Conservation (phyloP, 1,140 invertebrate species). For the Rhysida immarginata region DNA sequence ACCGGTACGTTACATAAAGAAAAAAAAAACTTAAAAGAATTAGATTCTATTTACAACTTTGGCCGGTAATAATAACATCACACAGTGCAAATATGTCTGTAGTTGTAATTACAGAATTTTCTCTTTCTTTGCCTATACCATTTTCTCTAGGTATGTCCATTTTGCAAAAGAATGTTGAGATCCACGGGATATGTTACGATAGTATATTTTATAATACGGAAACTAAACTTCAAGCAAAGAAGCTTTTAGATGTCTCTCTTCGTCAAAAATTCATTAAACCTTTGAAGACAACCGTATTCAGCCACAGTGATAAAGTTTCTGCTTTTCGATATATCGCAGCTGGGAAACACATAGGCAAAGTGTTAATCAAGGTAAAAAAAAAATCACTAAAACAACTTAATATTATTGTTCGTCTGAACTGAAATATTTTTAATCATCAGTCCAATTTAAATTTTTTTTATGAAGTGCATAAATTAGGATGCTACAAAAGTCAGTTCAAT, state of each 20-base stretch:
- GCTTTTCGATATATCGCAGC: slow-evolving; percentile 51
- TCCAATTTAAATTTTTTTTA: no score
- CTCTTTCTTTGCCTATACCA: slow-evolving; percentile 22
- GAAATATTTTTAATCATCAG: no score
- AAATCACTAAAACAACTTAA: no score
- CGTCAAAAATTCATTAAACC: slow-evolving; percentile 36
- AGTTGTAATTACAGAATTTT: slow-evolving; percentile 1
- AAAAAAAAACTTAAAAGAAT: no score
- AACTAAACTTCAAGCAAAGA: slow-evolving; percentile 28
- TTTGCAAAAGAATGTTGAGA: slow-evolving; percentile 41
- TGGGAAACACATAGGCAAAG: slow-evolving; percentile 79
- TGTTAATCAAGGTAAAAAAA: slow-evolving; percentile 32
- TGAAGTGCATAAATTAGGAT: no score
- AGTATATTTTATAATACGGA: slow-evolving; percentile 32
- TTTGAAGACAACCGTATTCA: slow-evolving; percentile 32
- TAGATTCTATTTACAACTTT: no score
- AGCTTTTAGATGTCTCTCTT: slow-evolving; percentile 32
- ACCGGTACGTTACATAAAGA: neutral
- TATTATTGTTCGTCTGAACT: no score
- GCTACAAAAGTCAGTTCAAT: no score
- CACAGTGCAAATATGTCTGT: neutral
- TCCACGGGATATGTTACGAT: slow-evolving; percentile 43
- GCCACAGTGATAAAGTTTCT: slow-evolving; percentile 32
- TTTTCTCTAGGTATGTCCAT: slow-evolving; percentile 34
- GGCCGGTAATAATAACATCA: neutral